phyloP scores from a whole-genome alignment of 2,888 invertebrate genomes.

The Onthophagus sagittarius region DNA sequence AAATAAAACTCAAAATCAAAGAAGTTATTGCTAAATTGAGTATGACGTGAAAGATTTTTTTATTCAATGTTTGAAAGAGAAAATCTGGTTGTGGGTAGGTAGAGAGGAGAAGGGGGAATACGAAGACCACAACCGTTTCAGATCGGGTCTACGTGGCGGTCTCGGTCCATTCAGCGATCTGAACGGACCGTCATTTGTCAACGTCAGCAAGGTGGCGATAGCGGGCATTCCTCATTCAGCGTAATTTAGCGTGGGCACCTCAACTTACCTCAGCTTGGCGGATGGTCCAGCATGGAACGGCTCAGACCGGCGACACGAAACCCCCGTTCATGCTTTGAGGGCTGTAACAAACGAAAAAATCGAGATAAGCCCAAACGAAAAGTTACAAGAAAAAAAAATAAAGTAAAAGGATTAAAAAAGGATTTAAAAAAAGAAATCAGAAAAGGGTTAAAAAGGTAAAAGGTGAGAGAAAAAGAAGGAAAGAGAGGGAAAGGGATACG shows the following conservation, averaged over 20 bases:
- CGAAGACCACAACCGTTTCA: neutral
- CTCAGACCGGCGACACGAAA: constrained; percentile 74
- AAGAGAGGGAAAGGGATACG: neutral
- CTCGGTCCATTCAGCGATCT: constrained; percentile 61
- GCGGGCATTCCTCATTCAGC: constrained; percentile 48
- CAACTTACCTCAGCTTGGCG: constrained; percentile 40
- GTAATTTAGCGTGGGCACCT: constrained; percentile 36
- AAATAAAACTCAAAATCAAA: neutral
- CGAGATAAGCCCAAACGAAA: constrained; percentile 42
- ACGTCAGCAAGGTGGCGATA: constrained; percentile 59
- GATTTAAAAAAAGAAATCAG: neutral
- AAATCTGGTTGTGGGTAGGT: neutral
- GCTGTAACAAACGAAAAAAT: constrained; percentile 59
- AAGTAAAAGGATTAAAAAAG: neutral
- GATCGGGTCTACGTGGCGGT: constrained; percentile 39
- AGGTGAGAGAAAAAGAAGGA: neutral
- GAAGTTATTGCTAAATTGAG: neutral
- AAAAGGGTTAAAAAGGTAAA: constrained; percentile 7
- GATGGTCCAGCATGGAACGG: constrained; percentile 47
- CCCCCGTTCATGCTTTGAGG: constrained; percentile 69
- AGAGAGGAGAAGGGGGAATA: neutral
- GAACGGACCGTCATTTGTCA: constrained; percentile 76
- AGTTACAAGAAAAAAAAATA: neutral
- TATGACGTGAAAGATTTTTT: no score
- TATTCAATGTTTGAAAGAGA: neutral